These are phyloP conservation scores for Percina caprodes DNA, from an alignment of 2,113 vertebrate species.

Conservation along the genomic window DNA sequence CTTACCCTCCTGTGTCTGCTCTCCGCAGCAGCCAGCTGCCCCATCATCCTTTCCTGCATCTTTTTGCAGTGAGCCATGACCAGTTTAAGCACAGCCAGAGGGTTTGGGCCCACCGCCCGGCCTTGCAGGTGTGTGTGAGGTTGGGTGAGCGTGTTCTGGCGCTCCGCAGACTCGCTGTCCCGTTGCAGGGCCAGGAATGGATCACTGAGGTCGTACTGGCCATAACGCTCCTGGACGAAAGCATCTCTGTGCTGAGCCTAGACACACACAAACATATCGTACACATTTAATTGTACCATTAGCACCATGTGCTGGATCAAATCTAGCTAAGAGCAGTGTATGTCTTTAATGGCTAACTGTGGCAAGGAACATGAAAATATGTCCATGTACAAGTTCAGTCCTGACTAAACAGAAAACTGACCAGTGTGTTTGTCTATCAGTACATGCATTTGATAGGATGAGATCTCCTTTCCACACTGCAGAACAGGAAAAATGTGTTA, in stretches of 20 bases:
- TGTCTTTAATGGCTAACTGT: neutral
- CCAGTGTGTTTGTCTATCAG: slow-evolving; percentile 11
- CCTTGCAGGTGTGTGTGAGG: slow-evolving; percentile 82
- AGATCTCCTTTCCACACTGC: slow-evolving; percentile 18
- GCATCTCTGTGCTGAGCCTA: slow-evolving; percentile 94
- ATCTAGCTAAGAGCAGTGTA: neutral
- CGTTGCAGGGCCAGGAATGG: slow-evolving; percentile 95
- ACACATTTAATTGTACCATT: neutral
- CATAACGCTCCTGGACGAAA: slow-evolving; percentile 96
- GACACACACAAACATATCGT: slow-evolving; percentile 20
- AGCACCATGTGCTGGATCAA: neutral
- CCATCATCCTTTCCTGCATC: slow-evolving; percentile 97
- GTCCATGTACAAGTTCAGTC: neutral
- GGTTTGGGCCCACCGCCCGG: slow-evolving; percentile 87
- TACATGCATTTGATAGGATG: slow-evolving; percentile 11
- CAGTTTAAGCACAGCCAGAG: slow-evolving; percentile 92
- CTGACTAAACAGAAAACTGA: slow-evolving; percentile 4
- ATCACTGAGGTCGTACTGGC: slow-evolving; percentile 95
- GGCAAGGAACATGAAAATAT: neutral
- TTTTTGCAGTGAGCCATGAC: slow-evolving; percentile 97
- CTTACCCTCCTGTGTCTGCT: slow-evolving; percentile 93
- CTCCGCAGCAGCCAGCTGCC: slow-evolving; percentile 92
- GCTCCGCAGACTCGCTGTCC: slow-evolving; percentile 88
- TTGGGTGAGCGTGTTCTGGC: slow-evolving; percentile 67
- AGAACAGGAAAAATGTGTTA: slow-evolving; percentile 26